Evolutionary conservation across 2,888 invertebrate species (phyloP).

Genomic region (Leucophora obtusa): DNA sequence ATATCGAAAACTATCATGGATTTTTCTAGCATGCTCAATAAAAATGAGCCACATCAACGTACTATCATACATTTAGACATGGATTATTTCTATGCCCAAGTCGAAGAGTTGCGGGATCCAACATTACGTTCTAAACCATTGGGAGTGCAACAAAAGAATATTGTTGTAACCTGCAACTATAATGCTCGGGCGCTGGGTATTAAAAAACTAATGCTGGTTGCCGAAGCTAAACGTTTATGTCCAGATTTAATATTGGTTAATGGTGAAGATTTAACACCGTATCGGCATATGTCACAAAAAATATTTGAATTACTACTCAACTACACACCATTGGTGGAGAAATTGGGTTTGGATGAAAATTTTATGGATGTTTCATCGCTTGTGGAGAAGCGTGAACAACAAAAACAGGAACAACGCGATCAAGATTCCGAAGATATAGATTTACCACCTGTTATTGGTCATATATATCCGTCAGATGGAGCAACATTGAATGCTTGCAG

Average conservation of each 20-base stretch:
- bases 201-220: conserved; percentile 87
- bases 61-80: conserved; percentile 89
- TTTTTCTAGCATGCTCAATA: conserved; percentile 72
- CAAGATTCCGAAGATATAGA: conserved; percentile 65
- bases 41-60: conserved; percentile 81
- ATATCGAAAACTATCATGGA: conserved; percentile 68
- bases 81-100: conserved; percentile 93
- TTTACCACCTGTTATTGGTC: conserved; percentile 74
- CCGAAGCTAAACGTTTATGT: conserved; percentile 87
- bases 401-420: conserved; percentile 52
- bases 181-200: conserved; percentile 87
- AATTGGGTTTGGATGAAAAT: conserved; percentile 91
- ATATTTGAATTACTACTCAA: conserved; percentile 85
- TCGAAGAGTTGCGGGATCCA: conserved; percentile 88
- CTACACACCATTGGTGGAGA: conserved; percentile 87
- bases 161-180: conserved; percentile 92
- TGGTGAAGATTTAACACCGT: conserved; percentile 90
- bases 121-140: conserved; percentile 83
- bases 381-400: conserved; percentile 73
- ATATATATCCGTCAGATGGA: conserved; percentile 82
- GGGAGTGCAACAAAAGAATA: conserved; percentile 90
- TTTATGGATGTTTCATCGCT: conserved; percentile 87
- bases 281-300: conserved; percentile 87
- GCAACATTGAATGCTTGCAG: conserved; percentile 80
- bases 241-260: conserved; percentile 87